Evolutionary conservation across 1,140 invertebrate species (phyloP), one percentile per base, ranked within the genome.

Genomic region (Dendrolimus kikuchii): DNA sequence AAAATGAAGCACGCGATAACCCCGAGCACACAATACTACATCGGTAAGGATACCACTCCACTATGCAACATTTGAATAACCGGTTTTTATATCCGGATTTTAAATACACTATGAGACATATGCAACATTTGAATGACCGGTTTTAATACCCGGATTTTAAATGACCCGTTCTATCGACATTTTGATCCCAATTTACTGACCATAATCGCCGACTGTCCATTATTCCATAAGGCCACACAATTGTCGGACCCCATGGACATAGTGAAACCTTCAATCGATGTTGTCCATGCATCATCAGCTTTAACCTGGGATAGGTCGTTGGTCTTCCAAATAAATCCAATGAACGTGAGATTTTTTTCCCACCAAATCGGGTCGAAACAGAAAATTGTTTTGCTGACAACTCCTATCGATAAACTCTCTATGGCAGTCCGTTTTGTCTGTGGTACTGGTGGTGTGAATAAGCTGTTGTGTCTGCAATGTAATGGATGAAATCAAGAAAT

Each of bases 381-480:
- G 5, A 49, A 39, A n/a, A 49, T 49, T 39, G 40, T 49, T 39
- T 49, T 49, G 38, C 5, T n/a, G 8, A 49, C 8, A 4, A 8
- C 39, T n/a, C 48, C 48, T 9, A 55, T 45, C 5, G 48, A 40
- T 23, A 62, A 7, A 40, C 58, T 51, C 2, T 50, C 8, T 40
- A 59, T 59, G 6, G 52, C 53, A 3, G 38, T 42, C 43, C 8
- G 5, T 37, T 55, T 59, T 1, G 43, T 6, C n/a, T 53, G 43
- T 7, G 54, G 51, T 40, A 63, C 36, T n/a, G 36, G 3, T 36
- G 61, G 61, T 8, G 53, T 38, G 46, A 63, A 63, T 49, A 64
- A 40, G 5, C 9, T 45, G 36, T 7, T n/a, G 53, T 61, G 45
- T 41, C 59, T 65, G 53, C 44, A 62, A 62, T 44, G 43, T 10